Percentiles rank a stretch among this genome's conserved stretches.
Evolutionary conservation across 1,140 invertebrate species (phyloP).

Genomic region (Armadillidium nasatum): DNA sequence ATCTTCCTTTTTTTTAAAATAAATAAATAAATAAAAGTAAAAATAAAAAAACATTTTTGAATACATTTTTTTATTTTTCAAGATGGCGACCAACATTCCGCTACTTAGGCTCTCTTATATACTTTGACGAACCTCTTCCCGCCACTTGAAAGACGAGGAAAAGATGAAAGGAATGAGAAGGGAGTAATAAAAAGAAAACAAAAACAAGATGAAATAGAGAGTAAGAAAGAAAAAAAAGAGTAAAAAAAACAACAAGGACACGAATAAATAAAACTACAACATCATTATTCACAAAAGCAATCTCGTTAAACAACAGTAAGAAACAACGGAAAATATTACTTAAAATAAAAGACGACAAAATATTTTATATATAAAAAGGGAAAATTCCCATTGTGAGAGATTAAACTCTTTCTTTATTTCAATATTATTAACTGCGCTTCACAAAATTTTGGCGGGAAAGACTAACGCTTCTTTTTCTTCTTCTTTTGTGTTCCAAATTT

Average conservation of each 20-base stretch:
- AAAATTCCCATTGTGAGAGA: no score
- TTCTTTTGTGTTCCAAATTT: neutral
- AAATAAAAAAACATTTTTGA: neutral
- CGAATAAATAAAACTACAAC: no score
- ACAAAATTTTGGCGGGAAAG: neutral
- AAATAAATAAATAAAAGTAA: neutral
- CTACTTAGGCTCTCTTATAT: conserved; percentile 4
- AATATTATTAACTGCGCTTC: no score
- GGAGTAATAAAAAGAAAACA: neutral
- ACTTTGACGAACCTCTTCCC: neutral
- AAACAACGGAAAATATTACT: no score
- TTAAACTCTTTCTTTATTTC: no score
- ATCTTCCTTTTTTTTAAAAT: neutral
- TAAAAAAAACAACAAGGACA: no score
- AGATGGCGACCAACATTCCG: conserved; percentile 1
- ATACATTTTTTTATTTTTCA: neutral
- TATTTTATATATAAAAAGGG: no score
- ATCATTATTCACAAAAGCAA: no score
- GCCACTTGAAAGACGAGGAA: neutral
- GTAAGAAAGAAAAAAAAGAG: no score
- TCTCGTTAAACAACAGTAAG: no score
- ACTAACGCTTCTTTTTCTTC: neutral
- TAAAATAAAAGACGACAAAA: no score
- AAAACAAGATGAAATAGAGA: no score
- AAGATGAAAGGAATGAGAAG: neutral